A percentile compares a stretch with the other conserved stretches of the same genome.
These are phyloP conservation scores for Bombus difficillimus DNA, from an alignment of 1,140 invertebrate genomes.

Conservation along the genomic window DNA sequence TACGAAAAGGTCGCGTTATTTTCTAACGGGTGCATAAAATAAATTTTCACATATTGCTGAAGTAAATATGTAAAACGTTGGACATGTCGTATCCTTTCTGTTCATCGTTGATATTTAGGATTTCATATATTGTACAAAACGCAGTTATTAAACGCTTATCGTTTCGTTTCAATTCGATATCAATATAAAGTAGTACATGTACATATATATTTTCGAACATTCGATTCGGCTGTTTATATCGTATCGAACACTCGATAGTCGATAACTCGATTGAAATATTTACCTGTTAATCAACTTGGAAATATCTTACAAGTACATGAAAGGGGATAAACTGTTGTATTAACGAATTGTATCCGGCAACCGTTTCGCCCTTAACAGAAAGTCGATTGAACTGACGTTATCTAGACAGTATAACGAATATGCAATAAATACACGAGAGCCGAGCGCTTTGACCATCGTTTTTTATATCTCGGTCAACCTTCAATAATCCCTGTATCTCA, in stretches of 20 bases:
- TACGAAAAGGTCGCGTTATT: not conserved
- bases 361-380: slow-evolving; percentile 3
- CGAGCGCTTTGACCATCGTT: slow-evolving; percentile 9
- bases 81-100: not conserved
- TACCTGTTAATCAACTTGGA: not conserved
- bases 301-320: not conserved
- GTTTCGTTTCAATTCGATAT: not conserved
- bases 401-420: slow-evolving; percentile 30
- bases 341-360: slow-evolving; percentile 16
- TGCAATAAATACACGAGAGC: not conserved
- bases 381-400: slow-evolving; percentile 33
- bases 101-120: not conserved
- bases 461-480: slow-evolving; percentile 27
- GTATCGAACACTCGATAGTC: not conserved
- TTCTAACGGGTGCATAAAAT: not conserved
- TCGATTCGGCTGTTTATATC: not conserved
- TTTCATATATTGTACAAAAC: not conserved
- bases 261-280: not conserved
- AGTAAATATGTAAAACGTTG: not conserved
- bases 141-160: not conserved
- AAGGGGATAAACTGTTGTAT: slow-evolving; percentile 50
- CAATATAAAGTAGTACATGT: not conserved
- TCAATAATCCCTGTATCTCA: slow-evolving; percentile 8
- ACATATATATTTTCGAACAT: not conserved
- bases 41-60: not conserved